Evolutionary conservation across 2,888 invertebrate genomes (phyloP), one percentile per base, ranked within the genome.

Genomic region (Eupithecia vulgata): DNA sequence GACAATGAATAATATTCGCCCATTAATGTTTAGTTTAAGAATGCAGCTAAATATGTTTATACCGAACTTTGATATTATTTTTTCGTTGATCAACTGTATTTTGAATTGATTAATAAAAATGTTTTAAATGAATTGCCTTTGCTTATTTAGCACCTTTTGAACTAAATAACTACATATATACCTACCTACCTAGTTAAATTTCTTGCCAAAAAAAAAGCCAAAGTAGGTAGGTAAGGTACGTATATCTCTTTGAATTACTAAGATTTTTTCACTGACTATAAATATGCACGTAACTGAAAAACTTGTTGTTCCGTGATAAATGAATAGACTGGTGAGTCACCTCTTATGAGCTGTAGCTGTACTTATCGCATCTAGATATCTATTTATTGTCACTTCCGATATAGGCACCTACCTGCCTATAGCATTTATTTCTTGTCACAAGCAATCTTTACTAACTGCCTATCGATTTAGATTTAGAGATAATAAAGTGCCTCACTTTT

Each of bases 71-170:
- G 45, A 69, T 74, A 76, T 57, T 72, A 69, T 67, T 68, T 67
- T 74, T 69, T 77, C 68, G 64, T 70, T 76, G 65, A 78, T 76
- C 30, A 74, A 78, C 70, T 77, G 79, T 78, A 80, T 69, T 74
- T 73, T 70, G 25, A 76, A 76, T 76, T 75, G 37, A 77, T 71
- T 76, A 80, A 77, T 79, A 78, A 78, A 74, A 76, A 74, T 76
- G 76, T 77, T 79, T 77, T 72, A 66, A 59, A 68, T 70, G 57
- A 57, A n/a, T 52, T 52, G 21, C 13, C 5, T 25, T 13, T 57
- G 1, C 25, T 25, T 57, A 10, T 12, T 25, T 25, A 52, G n/a
- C 12, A 52, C 21, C 52, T 25, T 52, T 25, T 25, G 0, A 57
- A 21, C 10, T 21, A 2, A 52, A 21, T 52, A 12, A 45, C 17